These are phyloP conservation scores for Onthophagus sagittarius DNA, from an alignment of 2,888 invertebrate species.

Conservation along the genomic window DNA sequence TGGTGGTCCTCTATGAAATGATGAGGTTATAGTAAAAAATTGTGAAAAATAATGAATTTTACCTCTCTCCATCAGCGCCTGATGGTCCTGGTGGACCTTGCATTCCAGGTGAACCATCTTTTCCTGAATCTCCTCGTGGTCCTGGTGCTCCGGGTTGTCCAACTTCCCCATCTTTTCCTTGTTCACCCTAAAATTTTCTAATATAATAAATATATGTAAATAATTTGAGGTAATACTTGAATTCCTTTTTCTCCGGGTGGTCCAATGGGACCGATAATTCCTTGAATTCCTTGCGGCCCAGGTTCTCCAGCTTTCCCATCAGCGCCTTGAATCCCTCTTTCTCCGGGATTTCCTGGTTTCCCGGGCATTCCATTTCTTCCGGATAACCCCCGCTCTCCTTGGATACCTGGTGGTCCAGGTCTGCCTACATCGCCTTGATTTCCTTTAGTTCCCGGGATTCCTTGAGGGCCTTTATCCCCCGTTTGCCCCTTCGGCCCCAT, in stretches of 20 bases:
- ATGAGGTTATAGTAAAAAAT: background rate
- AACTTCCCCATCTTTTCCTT: slow-evolving; percentile 75
- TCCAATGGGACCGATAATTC: slow-evolving; percentile 74
- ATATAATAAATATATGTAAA: slow-evolving; percentile 5
- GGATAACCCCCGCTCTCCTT: slow-evolving; percentile 59
- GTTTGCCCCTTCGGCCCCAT: slow-evolving; percentile 70
- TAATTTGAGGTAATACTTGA: slow-evolving; percentile 32
- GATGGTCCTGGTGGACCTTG: slow-evolving; percentile 70
- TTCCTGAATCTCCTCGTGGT: slow-evolving; percentile 74
- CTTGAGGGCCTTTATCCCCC: slow-evolving; percentile 70
- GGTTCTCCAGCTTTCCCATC: slow-evolving; percentile 84
- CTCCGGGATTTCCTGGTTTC: slow-evolving; percentile 66
- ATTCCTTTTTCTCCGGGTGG: slow-evolving; percentile 74
- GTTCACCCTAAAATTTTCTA: slow-evolving; percentile 58
- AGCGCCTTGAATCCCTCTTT: slow-evolving; percentile 72
- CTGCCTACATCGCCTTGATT: slow-evolving; percentile 57
- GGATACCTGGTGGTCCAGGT: slow-evolving; percentile 56
- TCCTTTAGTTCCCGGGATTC: slow-evolving; percentile 61
- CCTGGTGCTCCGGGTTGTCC: slow-evolving; percentile 74
- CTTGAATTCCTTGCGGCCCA: slow-evolving; percentile 75
- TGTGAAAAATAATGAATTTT: slow-evolving; percentile 50
- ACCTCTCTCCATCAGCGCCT: slow-evolving; percentile 72
- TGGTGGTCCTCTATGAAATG: slow-evolving; percentile 54
- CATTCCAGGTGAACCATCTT: slow-evolving; percentile 71
- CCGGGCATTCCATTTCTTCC: slow-evolving; percentile 71